Percentiles rank a stretch among this genome's conserved stretches.
Evolutionary conservation across 2,888 invertebrate species (phyloP).

Genomic region (Microctonus aethiopoides): DNA sequence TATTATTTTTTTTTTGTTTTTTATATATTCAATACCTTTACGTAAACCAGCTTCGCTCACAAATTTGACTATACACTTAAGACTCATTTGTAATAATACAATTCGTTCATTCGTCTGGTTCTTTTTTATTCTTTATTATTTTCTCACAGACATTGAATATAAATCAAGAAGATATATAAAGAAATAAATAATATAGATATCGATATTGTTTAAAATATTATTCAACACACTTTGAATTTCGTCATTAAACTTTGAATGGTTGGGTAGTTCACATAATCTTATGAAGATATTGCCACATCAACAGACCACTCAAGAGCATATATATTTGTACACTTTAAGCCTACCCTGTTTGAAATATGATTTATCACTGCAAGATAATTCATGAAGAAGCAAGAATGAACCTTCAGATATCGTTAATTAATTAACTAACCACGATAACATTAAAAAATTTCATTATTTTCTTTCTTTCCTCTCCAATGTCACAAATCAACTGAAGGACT

Average conservation of each 20-base stretch:
- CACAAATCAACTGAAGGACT: background rate
- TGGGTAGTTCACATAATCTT: conserved; percentile 34
- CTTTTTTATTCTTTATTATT: background rate
- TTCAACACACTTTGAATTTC: conserved; percentile 1
- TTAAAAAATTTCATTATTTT: background rate
- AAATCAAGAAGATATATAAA: background rate
- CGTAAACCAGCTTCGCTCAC: too few relatives aligned
- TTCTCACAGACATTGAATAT: background rate
- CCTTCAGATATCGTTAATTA: conserved; percentile 5
- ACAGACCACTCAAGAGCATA: conserved; percentile 29
- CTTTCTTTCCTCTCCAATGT: background rate
- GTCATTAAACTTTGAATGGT: background rate
- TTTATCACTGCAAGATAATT: conserved; percentile 47
- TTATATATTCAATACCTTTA: conserved; percentile 30
- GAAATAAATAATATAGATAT: conserved; percentile 4
- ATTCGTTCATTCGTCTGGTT: too few relatives aligned
- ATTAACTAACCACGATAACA: background rate
- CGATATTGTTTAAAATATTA: conserved; percentile 22
- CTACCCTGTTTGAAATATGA: conserved; percentile 40
- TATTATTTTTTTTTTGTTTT: conserved; percentile 12
- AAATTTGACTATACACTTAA: too few relatives aligned
- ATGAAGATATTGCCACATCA: conserved; percentile 33
- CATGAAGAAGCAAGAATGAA: conserved; percentile 36
- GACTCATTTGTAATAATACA: too few relatives aligned
- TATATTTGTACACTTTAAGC: conserved; percentile 43